Conservation (phyloP, 2,888 invertebrate genomes). For the Lycophotia porphyrea region DNA sequence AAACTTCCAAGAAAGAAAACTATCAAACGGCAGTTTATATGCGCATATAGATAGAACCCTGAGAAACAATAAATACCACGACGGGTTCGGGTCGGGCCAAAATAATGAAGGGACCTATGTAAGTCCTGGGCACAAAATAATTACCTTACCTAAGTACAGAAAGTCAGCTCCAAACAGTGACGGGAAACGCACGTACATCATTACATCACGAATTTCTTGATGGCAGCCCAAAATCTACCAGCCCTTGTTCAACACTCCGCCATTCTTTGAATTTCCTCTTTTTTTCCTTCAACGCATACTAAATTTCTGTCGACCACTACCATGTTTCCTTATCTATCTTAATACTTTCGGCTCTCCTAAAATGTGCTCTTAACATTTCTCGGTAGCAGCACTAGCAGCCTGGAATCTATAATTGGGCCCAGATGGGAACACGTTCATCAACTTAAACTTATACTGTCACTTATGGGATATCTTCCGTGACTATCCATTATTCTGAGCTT, state of each 20-base stretch:
- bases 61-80: constrained; percentile 39
- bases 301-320: background rate
- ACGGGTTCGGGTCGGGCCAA: constrained; percentile 10
- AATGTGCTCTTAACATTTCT: background rate
- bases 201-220: background rate
- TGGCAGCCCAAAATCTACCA: background rate
- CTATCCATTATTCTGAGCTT: no score
- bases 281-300: background rate
- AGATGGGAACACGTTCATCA: background rate
- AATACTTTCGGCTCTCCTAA: background rate
- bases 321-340: background rate
- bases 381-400: background rate
- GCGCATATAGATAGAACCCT: constrained; percentile 36
- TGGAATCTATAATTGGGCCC: background rate
- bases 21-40: constrained; percentile 29
- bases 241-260: background rate
- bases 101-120: constrained; percentile 42
- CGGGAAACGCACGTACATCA: no score
- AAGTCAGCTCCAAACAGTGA: background rate
- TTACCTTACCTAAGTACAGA: background rate
- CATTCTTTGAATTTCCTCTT: background rate
- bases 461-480: no score
- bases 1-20: constrained; percentile 2
- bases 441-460: no score
- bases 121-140: background rate